phyloP scores from a whole-genome alignment of 2,888 invertebrate genomes.

The Mesodorylaimus sp. region DNA sequence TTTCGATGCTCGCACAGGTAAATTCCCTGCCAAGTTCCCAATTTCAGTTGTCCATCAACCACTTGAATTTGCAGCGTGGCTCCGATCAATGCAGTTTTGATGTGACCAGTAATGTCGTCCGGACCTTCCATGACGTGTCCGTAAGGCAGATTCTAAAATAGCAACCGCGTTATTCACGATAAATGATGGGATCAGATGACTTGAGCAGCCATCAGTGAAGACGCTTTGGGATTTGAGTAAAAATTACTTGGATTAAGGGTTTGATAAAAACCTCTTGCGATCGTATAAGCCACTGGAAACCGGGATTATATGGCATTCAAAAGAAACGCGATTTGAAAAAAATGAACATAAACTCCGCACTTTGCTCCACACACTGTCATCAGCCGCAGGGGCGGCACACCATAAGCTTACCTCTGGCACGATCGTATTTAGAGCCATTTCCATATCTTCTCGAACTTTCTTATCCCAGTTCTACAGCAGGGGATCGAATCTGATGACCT shows the following conservation, averaged over 20 bases:
- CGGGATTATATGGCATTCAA: too few relatives aligned
- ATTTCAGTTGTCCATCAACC: slow-evolving; percentile 76
- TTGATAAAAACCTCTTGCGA: too few relatives aligned
- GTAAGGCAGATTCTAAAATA: slow-evolving; percentile 59
- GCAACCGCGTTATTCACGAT: slow-evolving; percentile 13
- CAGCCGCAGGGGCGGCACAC: neutral
- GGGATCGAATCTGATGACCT: slow-evolving; percentile 8
- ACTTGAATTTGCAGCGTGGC: slow-evolving; percentile 86
- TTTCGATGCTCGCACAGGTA: slow-evolving; percentile 96
- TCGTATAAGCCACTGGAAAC: too few relatives aligned
- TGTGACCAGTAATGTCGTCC: slow-evolving; percentile 96
- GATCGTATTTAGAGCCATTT: slow-evolving; percentile 97
- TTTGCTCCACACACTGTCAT: neutral
- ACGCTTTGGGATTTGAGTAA: too few relatives aligned
- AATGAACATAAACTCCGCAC: too few relatives aligned
- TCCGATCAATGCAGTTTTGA: slow-evolving; percentile 87
- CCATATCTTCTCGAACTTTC: slow-evolving; percentile 65
- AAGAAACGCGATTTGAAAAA: slow-evolving; percentile 1
- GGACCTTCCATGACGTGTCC: slow-evolving; percentile 93
- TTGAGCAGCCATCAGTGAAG: too few relatives aligned
- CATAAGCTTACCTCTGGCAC: slow-evolving; percentile 57
- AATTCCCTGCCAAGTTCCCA: slow-evolving; percentile 93
- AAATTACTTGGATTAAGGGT: too few relatives aligned
- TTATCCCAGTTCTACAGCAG: slow-evolving; percentile 62
- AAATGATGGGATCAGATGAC: too few relatives aligned